phyloP scores from a whole-genome alignment of 2,113 vertebrate genomes.

The Hyla sarda region DNA sequence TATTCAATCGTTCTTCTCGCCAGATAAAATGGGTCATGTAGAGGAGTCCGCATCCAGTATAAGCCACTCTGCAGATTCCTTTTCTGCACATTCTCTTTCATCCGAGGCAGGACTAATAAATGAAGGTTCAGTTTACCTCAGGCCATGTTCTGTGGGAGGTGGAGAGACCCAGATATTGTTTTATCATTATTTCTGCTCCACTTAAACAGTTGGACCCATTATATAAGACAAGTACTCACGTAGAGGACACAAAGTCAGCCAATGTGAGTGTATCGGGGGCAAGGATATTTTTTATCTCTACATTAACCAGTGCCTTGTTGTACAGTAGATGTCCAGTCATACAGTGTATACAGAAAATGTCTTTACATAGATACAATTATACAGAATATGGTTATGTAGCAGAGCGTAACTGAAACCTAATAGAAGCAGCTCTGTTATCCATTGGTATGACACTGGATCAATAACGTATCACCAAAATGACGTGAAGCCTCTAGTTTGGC shows the following conservation, averaged over 20 bases:
- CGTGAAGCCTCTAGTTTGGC: no score
- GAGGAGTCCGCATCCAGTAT: background rate
- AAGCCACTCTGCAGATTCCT: background rate
- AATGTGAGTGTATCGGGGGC: background rate
- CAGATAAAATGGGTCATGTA: constrained; percentile 20
- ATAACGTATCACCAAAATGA: no score
- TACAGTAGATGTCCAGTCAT: background rate
- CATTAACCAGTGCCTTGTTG: background rate
- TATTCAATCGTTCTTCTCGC: background rate
- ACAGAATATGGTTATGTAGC: no score
- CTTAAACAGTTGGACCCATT: constrained; percentile 9
- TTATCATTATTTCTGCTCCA: constrained; percentile 41
- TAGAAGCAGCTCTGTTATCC: no score
- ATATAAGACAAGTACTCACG: constrained; percentile 4
- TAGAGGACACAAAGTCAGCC: background rate
- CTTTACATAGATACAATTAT: no score
- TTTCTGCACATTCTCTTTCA: constrained; percentile 4
- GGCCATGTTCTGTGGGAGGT: constrained; percentile 45
- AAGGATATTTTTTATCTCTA: background rate
- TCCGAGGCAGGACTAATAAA: constrained; percentile 21
- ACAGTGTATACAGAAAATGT: no score
- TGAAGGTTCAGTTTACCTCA: constrained; percentile 27
- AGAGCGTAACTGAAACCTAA: no score
- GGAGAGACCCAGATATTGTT: constrained; percentile 46
- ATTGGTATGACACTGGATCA: no score